phyloP scores from a whole-genome alignment of 2,888 invertebrate genomes.

The Cryptus armator region DNA sequence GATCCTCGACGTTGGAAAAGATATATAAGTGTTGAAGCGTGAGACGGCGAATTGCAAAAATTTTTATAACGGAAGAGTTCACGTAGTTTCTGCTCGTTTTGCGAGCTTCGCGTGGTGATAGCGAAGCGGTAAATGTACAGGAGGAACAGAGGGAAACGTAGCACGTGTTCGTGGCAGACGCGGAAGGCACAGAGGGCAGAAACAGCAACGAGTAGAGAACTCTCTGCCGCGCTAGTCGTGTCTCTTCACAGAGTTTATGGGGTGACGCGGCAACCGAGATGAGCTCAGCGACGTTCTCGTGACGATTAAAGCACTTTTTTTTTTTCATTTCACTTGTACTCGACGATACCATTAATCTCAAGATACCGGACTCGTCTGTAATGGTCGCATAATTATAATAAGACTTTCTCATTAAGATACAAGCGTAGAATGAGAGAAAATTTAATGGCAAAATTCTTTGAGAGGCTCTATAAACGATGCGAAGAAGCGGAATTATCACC shows the following conservation, averaged over 20 bases:
- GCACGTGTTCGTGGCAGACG: slow-evolving; percentile 33
- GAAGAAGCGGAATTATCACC: background rate
- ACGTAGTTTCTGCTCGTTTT: slow-evolving; percentile 23
- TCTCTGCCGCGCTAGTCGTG: slow-evolving; percentile 25
- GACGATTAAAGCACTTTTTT: slow-evolving; percentile 23
- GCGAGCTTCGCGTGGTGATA: background rate
- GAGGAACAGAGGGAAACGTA: slow-evolving; percentile 24
- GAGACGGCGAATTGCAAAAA: slow-evolving; percentile 30
- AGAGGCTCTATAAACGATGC: background rate
- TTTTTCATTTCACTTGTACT: slow-evolving; percentile 23
- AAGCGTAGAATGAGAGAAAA: background rate
- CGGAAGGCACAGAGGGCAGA: slow-evolving; percentile 16
- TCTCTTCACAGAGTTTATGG: slow-evolving; percentile 28
- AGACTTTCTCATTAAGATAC: slow-evolving; percentile 13
- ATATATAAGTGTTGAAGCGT: slow-evolving; percentile 23
- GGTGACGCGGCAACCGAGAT: slow-evolving; percentile 17
- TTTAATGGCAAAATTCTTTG: background rate
- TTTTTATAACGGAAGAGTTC: slow-evolving; percentile 26
- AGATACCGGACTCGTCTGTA: slow-evolving; percentile 16
- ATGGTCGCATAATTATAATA: slow-evolving; percentile 21
- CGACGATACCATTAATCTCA: slow-evolving; percentile 23
- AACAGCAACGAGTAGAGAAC: slow-evolving; percentile 13
- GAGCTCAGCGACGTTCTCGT: slow-evolving; percentile 29
- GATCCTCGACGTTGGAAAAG: background rate
- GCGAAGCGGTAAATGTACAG: slow-evolving; percentile 29